Evolutionary conservation across 1,140 invertebrate species (phyloP), one percentile per base, ranked within the genome.

Genomic region (Atta texana): DNA sequence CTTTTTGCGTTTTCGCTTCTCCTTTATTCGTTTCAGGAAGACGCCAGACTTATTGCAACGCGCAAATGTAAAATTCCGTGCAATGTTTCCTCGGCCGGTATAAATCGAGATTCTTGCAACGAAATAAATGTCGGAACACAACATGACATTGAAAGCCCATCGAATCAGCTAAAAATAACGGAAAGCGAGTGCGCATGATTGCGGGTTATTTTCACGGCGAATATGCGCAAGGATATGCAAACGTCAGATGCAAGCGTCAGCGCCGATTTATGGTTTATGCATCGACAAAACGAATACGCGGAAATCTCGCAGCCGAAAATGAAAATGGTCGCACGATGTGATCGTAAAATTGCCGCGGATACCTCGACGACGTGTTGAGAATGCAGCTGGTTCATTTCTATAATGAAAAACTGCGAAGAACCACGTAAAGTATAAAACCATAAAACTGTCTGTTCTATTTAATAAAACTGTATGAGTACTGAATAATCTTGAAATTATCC

Each of bases 191-290:
- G 82, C 55, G 55, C 63, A 76, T 74, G 69, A 71, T 69, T 72
- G 63, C 69, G 74, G 18, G 51, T 63, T 72, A 63, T 55, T 76
- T 14, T 28, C 69, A 39, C 44, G 39, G 18, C n/a, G 53, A 76
- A 49, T 71, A 55, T 68, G 64, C 34, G 68, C 57, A 68, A 81
- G 87, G 44, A 89, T 86, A 85, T 86, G 88, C 78, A 85, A 85
- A 86, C 76, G 89, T 87, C 80, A 88, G 76, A 59, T 59, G 69
- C 44, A n/a, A n/a, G n/a, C n/a, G n/a, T n/a, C n/a, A 85, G 57
- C 66, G 86, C 31, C 88, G 87, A 90, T 91, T 91, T 91, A 91
- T 89, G 87, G 85, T 77, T 76, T 75, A 69, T 69, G 78, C 61
- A 76, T 72, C 87, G 71, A 64, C 63, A 59, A 87, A 81, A 87